Conservation (phyloP, 2,888 invertebrate genomes). For the Drosophila rubida region DNA sequence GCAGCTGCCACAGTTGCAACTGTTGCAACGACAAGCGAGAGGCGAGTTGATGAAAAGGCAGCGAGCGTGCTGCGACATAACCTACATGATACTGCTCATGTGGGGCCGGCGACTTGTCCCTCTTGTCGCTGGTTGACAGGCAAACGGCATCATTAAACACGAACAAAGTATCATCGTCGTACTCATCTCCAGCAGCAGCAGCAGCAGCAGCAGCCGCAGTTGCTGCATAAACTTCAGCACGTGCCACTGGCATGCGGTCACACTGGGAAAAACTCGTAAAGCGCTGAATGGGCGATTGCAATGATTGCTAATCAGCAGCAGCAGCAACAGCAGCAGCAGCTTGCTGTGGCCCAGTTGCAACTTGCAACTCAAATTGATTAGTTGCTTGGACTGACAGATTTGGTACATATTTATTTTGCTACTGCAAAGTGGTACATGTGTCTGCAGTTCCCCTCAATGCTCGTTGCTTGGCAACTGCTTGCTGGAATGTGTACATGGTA, state of each 20-base stretch:
- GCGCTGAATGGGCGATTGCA: conserved; percentile 7
- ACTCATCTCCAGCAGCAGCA: conserved; percentile 46
- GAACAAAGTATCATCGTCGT: conserved; percentile 77
- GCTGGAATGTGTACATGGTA: too few relatives aligned
- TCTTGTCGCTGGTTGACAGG: conserved; percentile 49
- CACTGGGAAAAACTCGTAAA: conserved; percentile 57
- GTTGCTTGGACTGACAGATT: too few relatives aligned
- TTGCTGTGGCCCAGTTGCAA: not conserved
- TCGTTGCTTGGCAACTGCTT: too few relatives aligned
- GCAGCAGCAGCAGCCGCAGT: conserved; percentile 49
- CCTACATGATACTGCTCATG: conserved; percentile 72
- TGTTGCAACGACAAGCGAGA: too few relatives aligned
- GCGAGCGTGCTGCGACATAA: conserved; percentile 67
- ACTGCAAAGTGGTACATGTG: not conserved
- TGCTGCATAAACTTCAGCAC: conserved; percentile 70
- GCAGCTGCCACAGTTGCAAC: too few relatives aligned
- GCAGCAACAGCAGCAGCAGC: too few relatives aligned
- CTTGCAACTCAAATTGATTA: conserved; percentile 10
- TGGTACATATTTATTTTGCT: too few relatives aligned
- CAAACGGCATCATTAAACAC: conserved; percentile 80
- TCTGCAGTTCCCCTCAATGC: too few relatives aligned
- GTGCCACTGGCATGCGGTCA: conserved; percentile 44
- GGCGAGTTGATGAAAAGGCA: conserved; percentile 74
- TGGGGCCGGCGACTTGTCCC: conserved; percentile 29
- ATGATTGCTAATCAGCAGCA: conserved; percentile 45